phyloP scores from a whole-genome alignment of 2,888 invertebrate genomes.

The Microplitis manilae region DNA sequence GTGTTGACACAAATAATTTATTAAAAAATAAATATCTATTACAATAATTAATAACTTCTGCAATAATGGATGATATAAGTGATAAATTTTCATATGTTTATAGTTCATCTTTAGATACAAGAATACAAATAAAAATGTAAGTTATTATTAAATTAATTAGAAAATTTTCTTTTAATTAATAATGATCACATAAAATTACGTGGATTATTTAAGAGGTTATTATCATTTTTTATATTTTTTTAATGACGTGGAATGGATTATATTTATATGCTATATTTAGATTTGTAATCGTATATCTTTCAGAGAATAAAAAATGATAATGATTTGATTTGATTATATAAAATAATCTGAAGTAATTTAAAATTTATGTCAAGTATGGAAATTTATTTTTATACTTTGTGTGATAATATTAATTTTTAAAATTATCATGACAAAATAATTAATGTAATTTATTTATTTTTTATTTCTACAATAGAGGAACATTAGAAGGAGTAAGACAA shows the following conservation, averaged over 20 bases:
- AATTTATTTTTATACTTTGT: too few relatives aligned
- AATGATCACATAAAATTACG: not conserved
- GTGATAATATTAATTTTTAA: too few relatives aligned
- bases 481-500: slow-evolving; percentile 90
- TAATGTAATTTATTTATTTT: not conserved
- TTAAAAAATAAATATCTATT: not conserved
- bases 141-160: slow-evolving; percentile 63
- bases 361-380: too few relatives aligned
- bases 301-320: slow-evolving; percentile 12
- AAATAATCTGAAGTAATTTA: not conserved
- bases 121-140: slow-evolving; percentile 94
- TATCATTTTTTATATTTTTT: too few relatives aligned
- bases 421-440: not conserved
- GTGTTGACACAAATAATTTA: not conserved
- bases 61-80: slow-evolving; percentile 80
- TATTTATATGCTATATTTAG: too few relatives aligned
- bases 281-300: not conserved
- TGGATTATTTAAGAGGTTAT: too few relatives aligned
- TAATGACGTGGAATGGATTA: too few relatives aligned
- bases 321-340: not conserved
- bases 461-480: slow-evolving; percentile 78
- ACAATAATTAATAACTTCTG: not conserved
- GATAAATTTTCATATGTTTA: slow-evolving; percentile 90
- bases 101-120: slow-evolving; percentile 90
- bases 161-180: not conserved